Conservation (phyloP, 2,888 invertebrate species). For the Chaetogeoica ovagalla region DNA sequence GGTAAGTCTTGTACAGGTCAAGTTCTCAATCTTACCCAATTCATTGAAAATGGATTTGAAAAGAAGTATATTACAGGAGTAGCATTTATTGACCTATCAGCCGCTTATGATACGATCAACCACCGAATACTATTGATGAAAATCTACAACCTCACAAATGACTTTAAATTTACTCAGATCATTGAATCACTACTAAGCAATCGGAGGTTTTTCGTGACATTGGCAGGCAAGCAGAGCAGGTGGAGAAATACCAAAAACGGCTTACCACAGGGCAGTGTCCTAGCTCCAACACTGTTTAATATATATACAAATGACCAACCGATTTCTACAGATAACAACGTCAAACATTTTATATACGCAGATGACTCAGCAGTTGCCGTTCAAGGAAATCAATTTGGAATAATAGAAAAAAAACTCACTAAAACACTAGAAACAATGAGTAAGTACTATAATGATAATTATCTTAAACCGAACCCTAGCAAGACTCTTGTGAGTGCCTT, state of each 20-base stretch:
- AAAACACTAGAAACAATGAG: conserved; percentile 8
- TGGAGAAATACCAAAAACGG: conserved; percentile 3
- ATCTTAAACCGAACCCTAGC: conserved; percentile 25
- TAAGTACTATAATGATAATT: conserved; percentile 1
- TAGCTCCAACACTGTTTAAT: conserved; percentile 41
- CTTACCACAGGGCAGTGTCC: conserved; percentile 19
- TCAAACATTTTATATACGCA: conserved; percentile 45
- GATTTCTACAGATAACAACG: conserved; percentile 6
- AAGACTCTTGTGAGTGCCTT: conserved; percentile 23
- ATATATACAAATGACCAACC: conserved; percentile 49
- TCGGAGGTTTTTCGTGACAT: conserved; percentile 4
- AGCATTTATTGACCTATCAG: conserved; percentile 35
- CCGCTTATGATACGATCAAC: conserved; percentile 45
- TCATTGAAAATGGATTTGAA: not conserved
- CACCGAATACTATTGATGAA: conserved; percentile 20
- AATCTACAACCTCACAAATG: conserved; percentile 36
- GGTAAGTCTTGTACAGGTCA: not conserved
- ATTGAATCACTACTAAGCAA: conserved; percentile 7
- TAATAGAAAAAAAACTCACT: conserved; percentile 16
- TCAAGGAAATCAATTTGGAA: not conserved
- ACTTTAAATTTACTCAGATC: not conserved
- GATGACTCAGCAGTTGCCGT: conserved; percentile 46
- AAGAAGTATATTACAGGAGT: conserved; percentile 38
- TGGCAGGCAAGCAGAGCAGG: conserved; percentile 4
- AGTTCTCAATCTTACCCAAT: conserved; percentile 7